Evolutionary conservation across 1,140 invertebrate species (phyloP).

Genomic region (Platorchestia sp.): DNA sequence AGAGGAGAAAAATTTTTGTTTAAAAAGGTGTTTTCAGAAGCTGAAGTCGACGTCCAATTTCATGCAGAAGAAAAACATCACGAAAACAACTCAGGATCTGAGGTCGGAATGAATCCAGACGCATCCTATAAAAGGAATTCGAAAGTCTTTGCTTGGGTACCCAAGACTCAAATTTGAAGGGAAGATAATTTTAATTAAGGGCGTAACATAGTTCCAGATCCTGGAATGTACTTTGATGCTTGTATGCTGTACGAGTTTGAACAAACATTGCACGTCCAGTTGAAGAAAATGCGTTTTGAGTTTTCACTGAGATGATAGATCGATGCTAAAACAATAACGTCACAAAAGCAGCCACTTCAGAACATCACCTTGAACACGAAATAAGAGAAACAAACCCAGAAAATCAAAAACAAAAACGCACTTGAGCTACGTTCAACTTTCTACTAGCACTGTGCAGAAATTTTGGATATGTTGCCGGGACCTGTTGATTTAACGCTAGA

Average conservation of each 20-base stretch:
- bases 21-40: slow-evolving; percentile 23
- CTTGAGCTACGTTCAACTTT: background rate
- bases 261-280: background rate
- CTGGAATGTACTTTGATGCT: background rate
- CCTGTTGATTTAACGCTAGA: too few species aligned
- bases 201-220: background rate
- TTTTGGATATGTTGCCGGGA: background rate
- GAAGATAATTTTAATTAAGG: background rate
- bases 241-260: background rate
- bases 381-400: background rate
- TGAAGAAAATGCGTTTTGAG: background rate
- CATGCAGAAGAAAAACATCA: slow-evolving; percentile 5
- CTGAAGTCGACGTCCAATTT: slow-evolving; percentile 42
- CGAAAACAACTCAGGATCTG: background rate
- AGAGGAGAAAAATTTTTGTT: background rate
- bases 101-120: background rate
- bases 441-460: background rate
- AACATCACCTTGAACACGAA: background rate
- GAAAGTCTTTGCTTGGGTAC: background rate
- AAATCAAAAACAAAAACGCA: background rate
- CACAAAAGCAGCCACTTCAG: background rate
- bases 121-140: slow-evolving; percentile 2
- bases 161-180: background rate
- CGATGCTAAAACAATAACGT: background rate
- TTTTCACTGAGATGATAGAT: background rate